Base-by-base conservation (phyloP, 2,113 vertebrate species). In the Brachypteracias leptosomus region DNA sequence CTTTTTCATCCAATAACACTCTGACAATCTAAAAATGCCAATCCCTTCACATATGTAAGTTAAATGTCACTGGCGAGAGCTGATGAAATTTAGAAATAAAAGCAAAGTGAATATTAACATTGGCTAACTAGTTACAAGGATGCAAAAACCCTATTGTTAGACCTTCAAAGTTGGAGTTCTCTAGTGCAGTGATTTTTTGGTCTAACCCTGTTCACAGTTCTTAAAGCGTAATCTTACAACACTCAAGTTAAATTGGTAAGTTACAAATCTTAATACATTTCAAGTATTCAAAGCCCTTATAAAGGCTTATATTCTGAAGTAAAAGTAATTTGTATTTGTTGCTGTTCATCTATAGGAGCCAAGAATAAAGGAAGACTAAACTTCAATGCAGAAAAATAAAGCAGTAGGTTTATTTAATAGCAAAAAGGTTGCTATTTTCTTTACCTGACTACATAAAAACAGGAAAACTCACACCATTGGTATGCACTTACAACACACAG, bases 21-120 rank as follows among this genome's bases (percentile, higher is more conserved):
- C 92, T 94, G 95, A 98, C 97, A 96, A 95, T 95, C 90, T 95
- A 97, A 97, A 98, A 98, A 97, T 97, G 96, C 96, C 98, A 97
- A 59, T 95, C 95, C 80, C 89, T 95, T 96, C 97, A 97, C 95
- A 93, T 96, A 96, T 97, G 96, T 97, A 98, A 97, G 96, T 94
- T 97, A 98, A 98, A 98, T 97, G 97, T 98, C 97, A 97, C 72
- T 93, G 96, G 88, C 91, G 91, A 98, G 66, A 97, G 92, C 96
- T 97, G 97, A 97, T 97, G 94, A 91, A 96, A 97, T 96, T 97
- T 96, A 88, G 91, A 97, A 81, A 96, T 81, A 97, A 97, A 97
- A 98, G 90, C 88, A 97, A 97, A 98, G 95, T 66, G 94, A 96
- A 88, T 97, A 97, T 96, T 96, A 97, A 88, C 66, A 15, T 78